A percentile compares a stretch with the other conserved stretches of the same genome.
phyloP scores from a whole-genome alignment of 2,113 vertebrate genomes.

The Paracanthobrama guichenoti region DNA sequence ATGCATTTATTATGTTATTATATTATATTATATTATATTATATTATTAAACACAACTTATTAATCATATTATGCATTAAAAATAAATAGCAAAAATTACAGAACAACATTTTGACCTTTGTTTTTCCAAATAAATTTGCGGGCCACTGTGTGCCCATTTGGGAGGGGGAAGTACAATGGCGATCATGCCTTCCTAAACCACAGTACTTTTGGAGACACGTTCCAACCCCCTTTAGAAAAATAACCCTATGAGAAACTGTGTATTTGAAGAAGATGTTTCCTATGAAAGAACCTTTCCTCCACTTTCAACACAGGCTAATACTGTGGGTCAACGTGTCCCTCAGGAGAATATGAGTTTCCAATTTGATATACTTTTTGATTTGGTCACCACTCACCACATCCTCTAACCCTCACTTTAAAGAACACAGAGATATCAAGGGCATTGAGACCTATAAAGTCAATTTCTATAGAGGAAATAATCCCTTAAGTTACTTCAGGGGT shows the following conservation, averaged over 20 bases:
- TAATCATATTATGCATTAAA: not conserved
- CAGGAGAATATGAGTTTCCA: not conserved
- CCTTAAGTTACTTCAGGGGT: not conserved
- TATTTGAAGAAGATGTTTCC: constrained; percentile 30
- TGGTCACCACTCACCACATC: constrained; percentile 6
- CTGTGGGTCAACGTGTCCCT: constrained; percentile 39
- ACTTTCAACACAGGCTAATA: constrained; percentile 42
- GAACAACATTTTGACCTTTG: not conserved
- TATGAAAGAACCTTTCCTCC: constrained; percentile 41
- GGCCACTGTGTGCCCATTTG: not conserved
- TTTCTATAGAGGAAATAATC: constrained; percentile 10
- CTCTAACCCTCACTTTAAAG: not conserved
- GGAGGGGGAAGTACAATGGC: too few relatives aligned
- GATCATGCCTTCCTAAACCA: not conserved
- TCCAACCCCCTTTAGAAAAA: not conserved
- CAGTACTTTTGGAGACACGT: not conserved
- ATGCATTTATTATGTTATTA: too few relatives aligned
- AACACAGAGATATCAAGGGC: not conserved
- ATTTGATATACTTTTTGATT: constrained; percentile 21
- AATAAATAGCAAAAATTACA: not conserved
- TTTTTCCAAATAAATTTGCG: too few relatives aligned
- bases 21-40: not conserved
- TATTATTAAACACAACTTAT: not conserved
- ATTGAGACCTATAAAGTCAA: not conserved
- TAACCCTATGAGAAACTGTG: not conserved